Base-by-base conservation (phyloP, 2,888 invertebrate genomes). In the Spicauda simplicius region DNA sequence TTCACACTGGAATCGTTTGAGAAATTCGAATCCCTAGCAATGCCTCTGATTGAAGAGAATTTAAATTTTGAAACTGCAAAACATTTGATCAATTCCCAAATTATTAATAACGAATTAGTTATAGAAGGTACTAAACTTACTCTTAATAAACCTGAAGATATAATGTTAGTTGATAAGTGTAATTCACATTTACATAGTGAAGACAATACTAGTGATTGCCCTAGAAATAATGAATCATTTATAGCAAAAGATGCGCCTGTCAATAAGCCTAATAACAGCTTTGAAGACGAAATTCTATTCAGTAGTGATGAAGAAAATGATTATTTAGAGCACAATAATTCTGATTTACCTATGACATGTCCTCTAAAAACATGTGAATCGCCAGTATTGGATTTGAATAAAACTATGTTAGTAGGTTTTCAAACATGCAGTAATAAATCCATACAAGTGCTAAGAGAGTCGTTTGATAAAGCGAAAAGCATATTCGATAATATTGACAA, bases 341-440 rank as follows among this genome's bases (percentile, higher is more conserved):
- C 82, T 72, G 83, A 88, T 52, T 71, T 90, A 48, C 88, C 90
- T n/a, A 75, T 87, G 10, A 90, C 91, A 10, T 86, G 86, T 77
- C 83, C 83, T 1, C 76, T 90, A 72, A 82, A 87, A 75, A 86
- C 83, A 1, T 86, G 82, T 69, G 76, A 86, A 12, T 70, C 82
- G 64, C 71, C 80, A 55, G 74, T 80, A 4, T 33, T 61, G 69
- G 75, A 83, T 58, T 71, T 89, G 54, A 85, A 90, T 33, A 83
- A 85, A 76, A 85, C 84, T 19, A 84, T 91, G 80, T 89, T 80
- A 83, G 90, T 91, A 11, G 90, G 88, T 0, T 92, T 92, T 70
- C 91, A 89, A 74, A 91, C 92, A 50, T 88, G 90, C 18, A 92
- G 87, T 71, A 87, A 92, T 71, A 90, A 85, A 57, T 84, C 86